phyloP scores from a whole-genome alignment of 2,888 invertebrate genomes.

The Caenorhabditis macrosperma region DNA sequence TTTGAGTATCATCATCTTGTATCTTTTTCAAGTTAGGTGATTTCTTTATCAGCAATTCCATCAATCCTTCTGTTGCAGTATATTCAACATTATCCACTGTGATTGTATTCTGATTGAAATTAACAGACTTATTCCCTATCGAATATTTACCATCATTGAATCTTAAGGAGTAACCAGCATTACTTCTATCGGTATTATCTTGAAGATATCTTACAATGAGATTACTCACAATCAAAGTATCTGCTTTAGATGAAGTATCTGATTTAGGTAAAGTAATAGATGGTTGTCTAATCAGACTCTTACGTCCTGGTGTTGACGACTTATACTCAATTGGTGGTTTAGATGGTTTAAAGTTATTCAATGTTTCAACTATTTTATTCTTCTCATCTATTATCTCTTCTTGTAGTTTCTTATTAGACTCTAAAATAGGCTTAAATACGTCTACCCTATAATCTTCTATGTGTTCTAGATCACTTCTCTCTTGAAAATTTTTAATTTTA shows the following conservation, averaged over 20 bases:
- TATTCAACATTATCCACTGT: slow-evolving; percentile 53
- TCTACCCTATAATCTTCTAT: too few relatives aligned
- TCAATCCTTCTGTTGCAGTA: slow-evolving; percentile 57
- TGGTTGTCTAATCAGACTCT: too few relatives aligned
- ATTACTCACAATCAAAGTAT: slow-evolving; percentile 33
- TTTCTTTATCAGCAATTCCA: slow-evolving; percentile 69
- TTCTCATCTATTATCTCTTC: too few relatives aligned
- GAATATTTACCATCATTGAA: slow-evolving; percentile 52
- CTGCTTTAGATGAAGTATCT: too few relatives aligned
- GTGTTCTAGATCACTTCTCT: too few relatives aligned
- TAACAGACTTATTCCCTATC: slow-evolving; percentile 65
- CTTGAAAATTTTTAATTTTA: slow-evolving; percentile 52
- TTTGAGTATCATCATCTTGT: slow-evolving; percentile 54
- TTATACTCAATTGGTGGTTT: too few relatives aligned
- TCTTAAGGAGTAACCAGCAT: slow-evolving; percentile 66
- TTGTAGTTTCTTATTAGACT: too few relatives aligned
- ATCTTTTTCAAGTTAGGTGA: slow-evolving; percentile 60
- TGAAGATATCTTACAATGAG: slow-evolving; percentile 65
- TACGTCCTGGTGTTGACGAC: too few relatives aligned
- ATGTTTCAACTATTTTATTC: too few relatives aligned
- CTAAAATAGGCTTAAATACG: too few relatives aligned
- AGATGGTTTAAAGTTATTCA: too few relatives aligned
- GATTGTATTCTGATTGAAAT: slow-evolving; percentile 63
- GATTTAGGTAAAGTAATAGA: too few relatives aligned
- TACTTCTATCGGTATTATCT: slow-evolving; percentile 65